phyloP scores from a whole-genome alignment of 2,113 vertebrate species.

The Sisor rabdophorus region DNA sequence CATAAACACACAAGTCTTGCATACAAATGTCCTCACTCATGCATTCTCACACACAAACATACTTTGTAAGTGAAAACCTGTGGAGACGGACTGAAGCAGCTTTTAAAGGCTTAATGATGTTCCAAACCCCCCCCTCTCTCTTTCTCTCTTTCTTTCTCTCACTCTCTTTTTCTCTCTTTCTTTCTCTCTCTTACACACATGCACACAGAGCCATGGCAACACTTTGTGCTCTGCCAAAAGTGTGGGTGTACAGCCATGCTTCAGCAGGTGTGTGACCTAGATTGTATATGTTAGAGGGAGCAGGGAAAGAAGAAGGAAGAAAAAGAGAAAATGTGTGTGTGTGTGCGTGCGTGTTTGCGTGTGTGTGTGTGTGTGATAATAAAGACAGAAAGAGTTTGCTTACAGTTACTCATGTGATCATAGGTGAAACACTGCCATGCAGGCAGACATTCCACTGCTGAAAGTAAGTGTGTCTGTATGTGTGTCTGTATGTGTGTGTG shows the following conservation, averaged over 20 bases:
- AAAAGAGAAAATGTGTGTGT: not conserved
- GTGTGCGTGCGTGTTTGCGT: slow-evolving; percentile 20
- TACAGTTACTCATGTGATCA: slow-evolving; percentile 31
- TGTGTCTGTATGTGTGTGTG: too few species aligned
- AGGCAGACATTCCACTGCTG: slow-evolving; percentile 3
- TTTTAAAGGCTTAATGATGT: slow-evolving; percentile 52
- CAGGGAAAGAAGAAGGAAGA: slow-evolving; percentile 24
- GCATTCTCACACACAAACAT: slow-evolving; percentile 36
- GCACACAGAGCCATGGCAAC: slow-evolving; percentile 50
- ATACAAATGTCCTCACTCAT: slow-evolving; percentile 14
- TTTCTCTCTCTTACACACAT: slow-evolving; percentile 14
- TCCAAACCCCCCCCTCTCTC: slow-evolving; percentile 2
- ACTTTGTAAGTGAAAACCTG: slow-evolving; percentile 36
- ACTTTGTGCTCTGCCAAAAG: slow-evolving; percentile 48
- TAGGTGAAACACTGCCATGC: slow-evolving; percentile 8
- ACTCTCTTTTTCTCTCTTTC: not conserved
- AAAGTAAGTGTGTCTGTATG: too few species aligned
- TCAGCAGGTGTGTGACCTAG: slow-evolving; percentile 55
- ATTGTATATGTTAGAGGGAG: slow-evolving; percentile 41
- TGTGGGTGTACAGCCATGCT: slow-evolving; percentile 47
- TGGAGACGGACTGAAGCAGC: slow-evolving; percentile 36
- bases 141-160: slow-evolving; percentile 26
- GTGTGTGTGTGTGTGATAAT: slow-evolving; percentile 15
- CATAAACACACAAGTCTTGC: slow-evolving; percentile 23
- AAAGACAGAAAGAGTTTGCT: slow-evolving; percentile 23